Evolutionary conservation across 2,113 vertebrate species (phyloP).

Genomic region (Odontesthes bonariensis): DNA sequence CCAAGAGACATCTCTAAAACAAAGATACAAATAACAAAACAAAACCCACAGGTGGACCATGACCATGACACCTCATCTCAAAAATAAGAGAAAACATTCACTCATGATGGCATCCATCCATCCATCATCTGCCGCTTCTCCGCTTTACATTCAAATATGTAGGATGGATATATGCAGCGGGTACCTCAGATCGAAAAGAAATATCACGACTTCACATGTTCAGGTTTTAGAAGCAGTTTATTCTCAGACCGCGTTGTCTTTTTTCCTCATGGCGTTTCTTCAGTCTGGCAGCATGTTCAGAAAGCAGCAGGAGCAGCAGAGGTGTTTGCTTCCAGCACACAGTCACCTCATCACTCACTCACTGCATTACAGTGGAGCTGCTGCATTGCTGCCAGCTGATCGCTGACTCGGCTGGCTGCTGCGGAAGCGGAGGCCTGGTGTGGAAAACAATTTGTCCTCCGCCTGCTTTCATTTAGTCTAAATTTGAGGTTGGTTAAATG

Average conservation of each 20-base stretch:
- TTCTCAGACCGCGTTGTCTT: conserved; percentile 4
- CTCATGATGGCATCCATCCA: too few species aligned
- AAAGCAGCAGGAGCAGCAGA: conserved; percentile 50
- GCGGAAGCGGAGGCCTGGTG: conserved; percentile 17
- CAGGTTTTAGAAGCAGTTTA: conserved; percentile 7
- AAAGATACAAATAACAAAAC: too few species aligned
- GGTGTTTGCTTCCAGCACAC: conserved; percentile 32
- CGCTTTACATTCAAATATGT: conserved; percentile 2
- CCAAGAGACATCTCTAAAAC: too few species aligned
- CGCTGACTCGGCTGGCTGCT: conserved; percentile 66
- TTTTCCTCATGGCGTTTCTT: conserved; percentile 3
- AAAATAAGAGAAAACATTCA: not conserved
- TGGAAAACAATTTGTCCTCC: conserved; percentile 25
- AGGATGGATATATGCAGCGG: not conserved
- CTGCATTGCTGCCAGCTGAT: conserved; percentile 67
- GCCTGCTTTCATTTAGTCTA: conserved; percentile 26
- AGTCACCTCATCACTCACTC: conserved; percentile 57
- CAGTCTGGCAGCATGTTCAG: not conserved
- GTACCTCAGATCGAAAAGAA: conserved; percentile 6
- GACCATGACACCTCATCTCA: not conserved
- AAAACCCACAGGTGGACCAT: too few species aligned
- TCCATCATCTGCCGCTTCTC: too few species aligned
- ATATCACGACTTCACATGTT: not conserved
- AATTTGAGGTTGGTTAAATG: conserved; percentile 16
- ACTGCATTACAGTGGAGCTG: conserved; percentile 41